These are phyloP conservation scores for Steinernema scapterisci DNA, from an alignment of 2,888 invertebrate species.

Conservation along the genomic window DNA sequence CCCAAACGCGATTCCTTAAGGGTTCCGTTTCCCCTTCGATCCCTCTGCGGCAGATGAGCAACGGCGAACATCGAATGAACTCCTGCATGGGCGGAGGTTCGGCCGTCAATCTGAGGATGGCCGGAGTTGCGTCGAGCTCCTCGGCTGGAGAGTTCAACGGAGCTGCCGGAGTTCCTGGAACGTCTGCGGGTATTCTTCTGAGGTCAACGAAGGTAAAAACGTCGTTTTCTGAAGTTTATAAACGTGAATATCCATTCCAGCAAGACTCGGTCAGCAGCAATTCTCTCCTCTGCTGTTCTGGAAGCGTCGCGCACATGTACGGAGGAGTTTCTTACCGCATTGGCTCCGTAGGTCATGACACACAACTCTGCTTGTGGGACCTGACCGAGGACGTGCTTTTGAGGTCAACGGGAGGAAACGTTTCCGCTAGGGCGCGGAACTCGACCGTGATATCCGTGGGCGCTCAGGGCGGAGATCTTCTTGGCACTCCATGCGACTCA, in stretches of 20 bases:
- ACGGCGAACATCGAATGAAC: constrained; percentile 10
- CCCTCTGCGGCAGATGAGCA: not conserved
- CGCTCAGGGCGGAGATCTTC: constrained; percentile 35
- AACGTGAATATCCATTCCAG: not conserved
- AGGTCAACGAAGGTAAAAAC: constrained; percentile 15
- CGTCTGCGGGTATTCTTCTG: not conserved
- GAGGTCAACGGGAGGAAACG: not conserved
- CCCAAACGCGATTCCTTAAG: constrained; percentile 10
- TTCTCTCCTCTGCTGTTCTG: constrained; percentile 20
- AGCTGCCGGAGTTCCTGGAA: constrained; percentile 5
- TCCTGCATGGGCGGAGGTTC: constrained; percentile 23
- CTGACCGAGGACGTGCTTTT: constrained; percentile 85
- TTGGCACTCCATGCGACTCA: constrained; percentile 1
- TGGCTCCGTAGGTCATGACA: constrained; percentile 81
- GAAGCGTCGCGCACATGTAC: constrained; percentile 11
- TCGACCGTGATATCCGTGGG: constrained; percentile 49
- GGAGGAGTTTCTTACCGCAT: constrained; percentile 55
- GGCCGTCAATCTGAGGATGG: constrained; percentile 4
- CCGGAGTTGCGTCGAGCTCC: not conserved
- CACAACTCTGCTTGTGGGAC: constrained; percentile 96
- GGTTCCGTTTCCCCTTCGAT: constrained; percentile 15
- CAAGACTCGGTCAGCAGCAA: constrained; percentile 25
- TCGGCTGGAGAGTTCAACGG: constrained; percentile 28
- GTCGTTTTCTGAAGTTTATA: not conserved
- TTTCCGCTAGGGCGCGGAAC: constrained; percentile 73